These are phyloP conservation scores for Epistrophella euchroma DNA, from an alignment of 2,888 invertebrate species.

Conservation along the genomic window DNA sequence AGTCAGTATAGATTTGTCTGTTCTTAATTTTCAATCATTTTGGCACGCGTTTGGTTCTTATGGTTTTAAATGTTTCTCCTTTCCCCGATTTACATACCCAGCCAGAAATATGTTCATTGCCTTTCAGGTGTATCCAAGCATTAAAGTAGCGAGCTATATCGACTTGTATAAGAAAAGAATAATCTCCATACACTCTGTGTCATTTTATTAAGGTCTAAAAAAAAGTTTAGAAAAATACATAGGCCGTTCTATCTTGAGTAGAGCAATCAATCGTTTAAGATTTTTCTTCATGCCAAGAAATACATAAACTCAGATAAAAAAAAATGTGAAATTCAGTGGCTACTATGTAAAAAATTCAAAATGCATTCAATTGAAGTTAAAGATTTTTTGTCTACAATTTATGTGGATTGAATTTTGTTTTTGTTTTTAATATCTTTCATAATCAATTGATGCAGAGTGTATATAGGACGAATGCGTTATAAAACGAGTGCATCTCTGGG, in stretches of 20 bases:
- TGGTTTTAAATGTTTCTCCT: background rate
- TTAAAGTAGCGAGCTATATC: conserved; percentile 52
- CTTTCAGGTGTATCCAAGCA: conserved; percentile 67
- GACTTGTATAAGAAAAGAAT: background rate
- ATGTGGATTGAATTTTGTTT: no score
- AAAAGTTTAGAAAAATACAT: no score
- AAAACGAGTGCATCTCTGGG: conserved; percentile 15
- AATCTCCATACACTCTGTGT: background rate
- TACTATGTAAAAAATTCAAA: no score
- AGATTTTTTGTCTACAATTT: no score
- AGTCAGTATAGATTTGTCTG: background rate
- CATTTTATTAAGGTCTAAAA: background rate
- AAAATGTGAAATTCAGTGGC: no score
- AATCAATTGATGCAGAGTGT: background rate
- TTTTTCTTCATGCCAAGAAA: no score
- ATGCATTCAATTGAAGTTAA: no score
- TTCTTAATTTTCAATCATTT: conserved; percentile 40
- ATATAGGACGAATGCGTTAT: background rate
- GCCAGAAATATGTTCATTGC: conserved; percentile 29
- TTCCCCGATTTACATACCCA: background rate
- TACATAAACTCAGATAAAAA: no score
- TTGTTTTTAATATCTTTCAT: background rate
- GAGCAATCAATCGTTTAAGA: no score
- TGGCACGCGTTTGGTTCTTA: conserved; percentile 55
- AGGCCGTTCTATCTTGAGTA: no score